Conservation (phyloP, 2,797 vertebrate genomes). For the Mergus octosetaceus region DNA sequence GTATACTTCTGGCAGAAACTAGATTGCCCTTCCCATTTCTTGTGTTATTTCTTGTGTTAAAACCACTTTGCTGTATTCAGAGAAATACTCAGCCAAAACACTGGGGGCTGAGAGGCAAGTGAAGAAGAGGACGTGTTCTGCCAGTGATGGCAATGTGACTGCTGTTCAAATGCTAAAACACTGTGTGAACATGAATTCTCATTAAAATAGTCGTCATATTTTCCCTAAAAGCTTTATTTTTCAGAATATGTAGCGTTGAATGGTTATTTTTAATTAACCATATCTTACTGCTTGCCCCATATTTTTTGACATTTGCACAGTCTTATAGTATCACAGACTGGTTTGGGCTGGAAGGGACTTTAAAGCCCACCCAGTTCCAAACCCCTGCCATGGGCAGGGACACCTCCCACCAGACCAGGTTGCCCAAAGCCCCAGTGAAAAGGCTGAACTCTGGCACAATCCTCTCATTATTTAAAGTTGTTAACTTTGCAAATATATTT, state of each 20-base stretch:
- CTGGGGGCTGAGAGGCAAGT: fast-evolving
- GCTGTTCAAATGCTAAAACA: background rate
- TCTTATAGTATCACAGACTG: background rate
- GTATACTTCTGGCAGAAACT: background rate
- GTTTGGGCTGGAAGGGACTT: too few relatives aligned
- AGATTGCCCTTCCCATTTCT: background rate
- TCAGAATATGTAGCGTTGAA: background rate
- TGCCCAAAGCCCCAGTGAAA: background rate
- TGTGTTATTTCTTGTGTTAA: background rate
- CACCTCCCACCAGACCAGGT: too few relatives aligned
- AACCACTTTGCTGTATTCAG: background rate
- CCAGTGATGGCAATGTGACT: fast-evolving
- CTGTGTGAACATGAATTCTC: background rate
- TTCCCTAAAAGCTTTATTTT: background rate
- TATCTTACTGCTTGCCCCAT: background rate
- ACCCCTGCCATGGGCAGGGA: too few relatives aligned
- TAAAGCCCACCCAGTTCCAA: too few relatives aligned
- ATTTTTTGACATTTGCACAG: background rate
- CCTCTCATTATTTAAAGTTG: background rate
- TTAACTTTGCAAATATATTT: background rate
- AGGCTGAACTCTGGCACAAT: background rate
- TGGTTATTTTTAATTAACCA: background rate
- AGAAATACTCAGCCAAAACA: background rate
- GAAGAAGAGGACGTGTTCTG: background rate
- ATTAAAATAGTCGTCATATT: background rate